Base-by-base conservation (phyloP, 2,797 vertebrate genomes). In the Botia almorhae region DNA sequence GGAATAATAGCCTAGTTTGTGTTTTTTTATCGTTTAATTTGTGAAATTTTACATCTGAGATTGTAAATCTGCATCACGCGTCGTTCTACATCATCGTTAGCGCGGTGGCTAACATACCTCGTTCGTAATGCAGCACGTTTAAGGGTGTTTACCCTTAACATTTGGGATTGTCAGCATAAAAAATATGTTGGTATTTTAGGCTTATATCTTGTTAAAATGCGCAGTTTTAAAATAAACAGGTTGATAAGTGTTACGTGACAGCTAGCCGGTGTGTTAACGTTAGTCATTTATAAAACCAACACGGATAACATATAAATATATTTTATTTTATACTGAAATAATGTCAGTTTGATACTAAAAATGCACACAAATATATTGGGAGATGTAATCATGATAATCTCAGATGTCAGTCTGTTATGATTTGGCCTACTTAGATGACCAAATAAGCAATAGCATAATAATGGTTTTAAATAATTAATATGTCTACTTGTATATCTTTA, bases 391-490 rank as follows among this genome's bases (percentile, higher is more conserved):
- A 68, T 81, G 36, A 74, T 69, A 65, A 74, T 53, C 60, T 67
- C 69, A 16, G 39, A 33, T 55, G 64, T 71, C 69, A 36, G 55
- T 71, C 36, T 46, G 61, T 26, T 39, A 58, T 51, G 26, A 58
- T 46, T 67, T 60, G 79, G 84, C 79, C 79, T 73, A 65, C 74
- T 75, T 71, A 7, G 13, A 16, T 55, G 61, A 43, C 26, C 3
- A 17, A 39, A 55, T 46, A 16, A 63, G 80, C 82, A 81, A 76
- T 73, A 46, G 23, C 4, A 7, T 43, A 7, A 7, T 43, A 46
- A 46, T 46, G 8, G 11, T 26, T 64, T 16, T 1, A 56, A 11
- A 14, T 17, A 6, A 21, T 4, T 51, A 2, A 2, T 21, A 55
- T 46, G 12, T 76, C 33, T 12, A 58, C 26, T 77, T 68, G 26